Conservation (phyloP, 2,797 vertebrate genomes). For the Hephaestus fuliginosus region DNA sequence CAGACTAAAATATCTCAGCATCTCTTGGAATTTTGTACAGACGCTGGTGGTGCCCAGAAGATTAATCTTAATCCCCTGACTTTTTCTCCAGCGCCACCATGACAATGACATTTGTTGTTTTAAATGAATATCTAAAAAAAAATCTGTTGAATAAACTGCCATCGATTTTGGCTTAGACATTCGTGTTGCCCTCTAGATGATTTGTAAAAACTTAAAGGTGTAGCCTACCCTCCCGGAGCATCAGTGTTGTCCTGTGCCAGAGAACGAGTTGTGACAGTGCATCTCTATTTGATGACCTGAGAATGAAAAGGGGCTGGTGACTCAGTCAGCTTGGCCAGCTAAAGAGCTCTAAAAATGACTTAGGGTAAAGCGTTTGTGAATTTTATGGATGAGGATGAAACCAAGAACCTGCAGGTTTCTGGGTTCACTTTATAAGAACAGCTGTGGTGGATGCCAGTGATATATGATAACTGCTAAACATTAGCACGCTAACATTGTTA, state of each 20-base stretch:
- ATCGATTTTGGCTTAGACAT: not conserved
- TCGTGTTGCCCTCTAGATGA: not conserved
- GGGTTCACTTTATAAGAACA: no score
- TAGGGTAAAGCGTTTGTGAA: no score
- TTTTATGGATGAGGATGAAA: no score
- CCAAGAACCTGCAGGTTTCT: no score
- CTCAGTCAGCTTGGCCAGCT: no score
- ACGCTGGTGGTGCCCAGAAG: not conserved
- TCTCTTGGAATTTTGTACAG: not conserved
- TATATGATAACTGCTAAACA: not conserved
- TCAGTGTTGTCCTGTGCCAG: no score
- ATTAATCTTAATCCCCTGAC: not conserved
- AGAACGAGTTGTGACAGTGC: no score
- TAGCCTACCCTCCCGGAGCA: no score
- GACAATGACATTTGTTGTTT: not conserved
- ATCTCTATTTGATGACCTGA: no score
- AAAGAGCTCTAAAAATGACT: no score
- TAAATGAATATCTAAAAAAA: not conserved
- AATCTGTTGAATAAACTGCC: not conserved
- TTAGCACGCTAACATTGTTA: not conserved
- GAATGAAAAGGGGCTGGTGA: no score
- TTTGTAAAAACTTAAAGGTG: not conserved
- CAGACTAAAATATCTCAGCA: slow-evolving; percentile 8
- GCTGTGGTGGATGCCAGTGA: no score
- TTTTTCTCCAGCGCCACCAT: not conserved